Percentiles rank a stretch among this genome's conserved stretches.
Evolutionary conservation across 2,888 invertebrate genomes (phyloP).

Genomic region (Eristalis intricaria): DNA sequence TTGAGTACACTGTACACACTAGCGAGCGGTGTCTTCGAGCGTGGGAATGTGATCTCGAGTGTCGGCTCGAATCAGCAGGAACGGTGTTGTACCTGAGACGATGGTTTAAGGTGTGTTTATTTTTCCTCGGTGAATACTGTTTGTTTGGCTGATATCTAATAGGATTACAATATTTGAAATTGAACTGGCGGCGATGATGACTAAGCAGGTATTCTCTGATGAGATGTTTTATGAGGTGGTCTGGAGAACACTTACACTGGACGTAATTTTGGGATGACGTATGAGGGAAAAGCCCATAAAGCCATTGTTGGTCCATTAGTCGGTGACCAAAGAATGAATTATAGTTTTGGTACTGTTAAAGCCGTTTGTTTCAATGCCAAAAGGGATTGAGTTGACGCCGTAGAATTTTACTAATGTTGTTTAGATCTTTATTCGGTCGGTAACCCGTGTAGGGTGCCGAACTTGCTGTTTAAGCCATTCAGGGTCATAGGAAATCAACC

Average conservation of each 20-base stretch:
- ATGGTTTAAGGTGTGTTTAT: constrained; percentile 35
- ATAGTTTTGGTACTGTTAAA: no score
- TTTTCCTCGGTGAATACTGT: constrained; percentile 16
- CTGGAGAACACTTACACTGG: background rate
- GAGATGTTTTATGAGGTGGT: background rate
- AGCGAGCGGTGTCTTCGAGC: constrained; percentile 21
- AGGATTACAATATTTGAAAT: constrained; percentile 34
- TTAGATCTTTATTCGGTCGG: no score
- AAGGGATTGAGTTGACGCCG: no score
- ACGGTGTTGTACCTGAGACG: constrained; percentile 21
- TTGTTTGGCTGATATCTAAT: constrained; percentile 46
- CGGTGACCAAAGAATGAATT: no score
- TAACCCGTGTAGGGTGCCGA: no score
- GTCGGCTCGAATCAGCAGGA: constrained; percentile 8
- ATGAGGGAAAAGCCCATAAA: background rate
- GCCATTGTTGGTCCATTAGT: background rate
- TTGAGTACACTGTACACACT: constrained; percentile 2
- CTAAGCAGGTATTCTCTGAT: background rate
- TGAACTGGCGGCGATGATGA: background rate
- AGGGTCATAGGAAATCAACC: no score
- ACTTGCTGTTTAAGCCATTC: no score
- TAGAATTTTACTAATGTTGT: no score
- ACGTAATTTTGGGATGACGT: background rate
- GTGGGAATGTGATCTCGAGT: constrained; percentile 58
- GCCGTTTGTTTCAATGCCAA: no score